Evolutionary conservation across 2,888 invertebrate genomes (phyloP), one percentile per base, ranked within the genome.

Genomic region (Tetramorium bicarinatum): DNA sequence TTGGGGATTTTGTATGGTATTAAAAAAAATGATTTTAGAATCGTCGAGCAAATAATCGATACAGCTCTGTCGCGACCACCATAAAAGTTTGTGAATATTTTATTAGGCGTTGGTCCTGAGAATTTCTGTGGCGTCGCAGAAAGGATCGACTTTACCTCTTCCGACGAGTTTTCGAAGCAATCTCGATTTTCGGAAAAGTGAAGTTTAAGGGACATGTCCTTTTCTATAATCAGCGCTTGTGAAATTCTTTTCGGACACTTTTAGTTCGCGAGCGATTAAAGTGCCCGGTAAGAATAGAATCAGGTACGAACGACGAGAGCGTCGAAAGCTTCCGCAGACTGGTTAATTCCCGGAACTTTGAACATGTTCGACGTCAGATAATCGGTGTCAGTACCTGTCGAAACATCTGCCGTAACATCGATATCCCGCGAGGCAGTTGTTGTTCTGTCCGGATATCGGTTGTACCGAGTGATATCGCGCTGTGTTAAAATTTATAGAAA

Each of bases 231-330:
- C 69, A 59, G 56, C 21, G n/a, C 34, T 67, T 38, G 49, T 62
- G 18, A 83, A 85, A 85, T 86, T 82, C 85, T 85, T 83, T 86
- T 88, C 84, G 83, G 81, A 72, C 82, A 82, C 69, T 59, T 77
- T 34, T 67, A 64, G 79, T 25, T 72, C 56, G 49, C 59, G 49
- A 71, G 61, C 85, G 82, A 82, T 87, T 81, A 85, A 74, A 79
- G 62, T 59, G 64, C 38, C n/a, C 41, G 49, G 38, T 54, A 49
- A 64, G 69, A 76, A 76, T 67, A 66, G 72, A 76, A 76, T 61
- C 66, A 34, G 25, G 21, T 41, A 56, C 56, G 56, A 67, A 59
- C 54, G 56, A 44, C 44, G 44, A 54, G 64, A 54, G 21, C 44
- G 44, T 47, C 44, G 72, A 80, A 54, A 72, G 79, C 72, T 80